Percentiles rank a stretch among this genome's conserved stretches.
Evolutionary conservation across 2,888 invertebrate genomes (phyloP).

Genomic region (Pollenia griseotomentosa): DNA sequence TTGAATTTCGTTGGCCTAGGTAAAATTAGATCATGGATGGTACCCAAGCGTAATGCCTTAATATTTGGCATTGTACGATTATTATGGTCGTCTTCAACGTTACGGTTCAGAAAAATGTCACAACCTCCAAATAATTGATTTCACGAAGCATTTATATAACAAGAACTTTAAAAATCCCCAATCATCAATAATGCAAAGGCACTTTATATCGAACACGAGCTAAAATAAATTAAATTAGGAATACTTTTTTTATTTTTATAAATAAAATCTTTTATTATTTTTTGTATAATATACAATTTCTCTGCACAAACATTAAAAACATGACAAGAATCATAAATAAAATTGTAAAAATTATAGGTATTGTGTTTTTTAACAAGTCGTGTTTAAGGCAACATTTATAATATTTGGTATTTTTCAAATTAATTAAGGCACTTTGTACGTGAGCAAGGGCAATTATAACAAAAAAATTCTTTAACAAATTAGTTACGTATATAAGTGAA

Average conservation of each 20-base stretch:
- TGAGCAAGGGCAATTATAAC: constrained; percentile 34
- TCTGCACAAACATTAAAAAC: constrained; percentile 60
- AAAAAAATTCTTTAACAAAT: constrained; percentile 10
- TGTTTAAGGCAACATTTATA: constrained; percentile 51
- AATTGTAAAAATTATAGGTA: constrained; percentile 27
- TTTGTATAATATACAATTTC: constrained; percentile 46
- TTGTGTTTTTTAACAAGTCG: neutral
- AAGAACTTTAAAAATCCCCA: no score
- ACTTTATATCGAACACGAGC: no score
- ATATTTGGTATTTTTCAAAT: constrained; percentile 61
- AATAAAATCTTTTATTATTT: neutral
- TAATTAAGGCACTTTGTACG: constrained; percentile 62
- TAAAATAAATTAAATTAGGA: no score
- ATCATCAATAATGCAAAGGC: no score
- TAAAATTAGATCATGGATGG: no score
- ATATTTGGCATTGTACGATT: no score
- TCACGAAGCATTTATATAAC: no score
- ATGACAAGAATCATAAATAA: constrained; percentile 48
- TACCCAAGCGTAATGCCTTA: no score
- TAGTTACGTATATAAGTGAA: constrained; percentile 8
- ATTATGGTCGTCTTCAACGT: no score
- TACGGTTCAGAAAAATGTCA: no score
- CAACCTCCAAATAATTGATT: no score
- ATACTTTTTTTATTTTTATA: neutral
- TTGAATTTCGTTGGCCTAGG: no score